Base-by-base conservation (phyloP, 2,113 vertebrate genomes). In the Micronycteris hirsuta region DNA sequence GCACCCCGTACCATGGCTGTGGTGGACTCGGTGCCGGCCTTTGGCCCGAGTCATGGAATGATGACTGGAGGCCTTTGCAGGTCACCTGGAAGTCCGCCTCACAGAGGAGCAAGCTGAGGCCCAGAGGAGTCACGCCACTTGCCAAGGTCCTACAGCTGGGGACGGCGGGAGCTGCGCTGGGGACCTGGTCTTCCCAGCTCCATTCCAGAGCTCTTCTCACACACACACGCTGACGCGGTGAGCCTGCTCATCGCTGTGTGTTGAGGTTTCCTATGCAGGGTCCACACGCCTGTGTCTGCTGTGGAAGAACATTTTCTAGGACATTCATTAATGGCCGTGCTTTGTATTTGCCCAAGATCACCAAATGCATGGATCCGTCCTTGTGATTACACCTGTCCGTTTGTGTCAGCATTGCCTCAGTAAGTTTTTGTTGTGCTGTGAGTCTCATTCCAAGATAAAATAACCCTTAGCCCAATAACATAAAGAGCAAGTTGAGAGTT, bases 1-100 rank as follows among this genome's bases (percentile, higher is more conserved):
- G 7, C 19, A 22, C 13, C 31, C 28, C 38, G 4, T 14, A 6
- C 31, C 22, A 10, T 2, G 33, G 38, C 38, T 2, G 0, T 43
- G 43, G 43, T 61, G 41, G n/a, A 70, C 4, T 4, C 7, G 6
- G 16, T 26, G 14, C 24, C 24, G 19, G 41, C 41, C 61, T 61
- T 74, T 2, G 3, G n/a, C 28, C 14, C 49, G 47, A 43, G 45
- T 70, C 78, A 61, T 24, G 49, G 49, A 52, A 33, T 16, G 13
- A 47, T 74, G 54, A 31, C 36, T 15, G 61, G 77, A 22, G 28
- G 33, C 45, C 52, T 6, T 17, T 4, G 63, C 41, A 33, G 17
- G 22, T 38, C 28, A 8, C 38, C 13, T 4, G 0, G 24, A 31
- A 76, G 36, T 11, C 45, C 10, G 4, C 43, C 43, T 17, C 36